Conservation (phyloP, 2,888 invertebrate species). For the Drosophila phalerata region DNA sequence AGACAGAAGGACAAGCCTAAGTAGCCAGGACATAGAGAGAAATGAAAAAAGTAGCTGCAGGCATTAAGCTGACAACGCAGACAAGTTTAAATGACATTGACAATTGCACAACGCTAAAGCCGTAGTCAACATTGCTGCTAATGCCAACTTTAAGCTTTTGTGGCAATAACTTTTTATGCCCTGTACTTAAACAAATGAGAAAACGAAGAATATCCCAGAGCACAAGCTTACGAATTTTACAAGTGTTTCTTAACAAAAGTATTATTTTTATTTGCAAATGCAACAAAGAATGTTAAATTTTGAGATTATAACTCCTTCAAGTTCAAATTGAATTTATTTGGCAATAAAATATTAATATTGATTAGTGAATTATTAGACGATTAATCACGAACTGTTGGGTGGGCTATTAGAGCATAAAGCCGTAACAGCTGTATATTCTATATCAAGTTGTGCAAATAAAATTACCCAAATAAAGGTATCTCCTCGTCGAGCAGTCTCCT, state of each 20-base stretch:
- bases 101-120: conserved; percentile 44
- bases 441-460: neutral
- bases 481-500: neutral
- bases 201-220: neutral
- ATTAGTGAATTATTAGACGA: no score
- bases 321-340: neutral
- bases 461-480: neutral
- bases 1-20: conserved; percentile 34
- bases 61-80: conserved; percentile 67
- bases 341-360: neutral
- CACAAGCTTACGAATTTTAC: neutral
- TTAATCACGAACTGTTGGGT: no score
- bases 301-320: no score
- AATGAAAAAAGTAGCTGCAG: conserved; percentile 67
- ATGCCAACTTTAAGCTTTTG: conserved; percentile 66
- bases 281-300: neutral
- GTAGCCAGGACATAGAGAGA: conserved; percentile 57
- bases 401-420: no score
- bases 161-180: conserved; percentile 35
- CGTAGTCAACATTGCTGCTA: conserved; percentile 30
- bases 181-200: neutral
- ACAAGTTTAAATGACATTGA: conserved; percentile 52
- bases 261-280: neutral
- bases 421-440: no score
- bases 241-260: neutral